Percentiles rank a stretch among this genome's conserved stretches.
phyloP scores from a whole-genome alignment of 2,888 invertebrate species.

The Schizotus pectinicornis region DNA sequence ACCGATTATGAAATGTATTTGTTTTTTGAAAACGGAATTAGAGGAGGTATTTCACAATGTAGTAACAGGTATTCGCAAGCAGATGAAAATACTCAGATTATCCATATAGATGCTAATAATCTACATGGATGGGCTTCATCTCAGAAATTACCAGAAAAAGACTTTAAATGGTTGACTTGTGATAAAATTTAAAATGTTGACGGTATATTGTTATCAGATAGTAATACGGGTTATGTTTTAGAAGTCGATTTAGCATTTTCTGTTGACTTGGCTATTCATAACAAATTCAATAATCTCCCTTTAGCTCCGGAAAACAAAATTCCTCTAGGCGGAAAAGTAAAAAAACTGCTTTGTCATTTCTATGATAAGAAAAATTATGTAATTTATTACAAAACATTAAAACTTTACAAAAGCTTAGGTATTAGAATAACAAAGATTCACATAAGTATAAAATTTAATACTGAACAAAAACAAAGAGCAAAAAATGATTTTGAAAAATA shows the following conservation, averaged over 20 bases:
- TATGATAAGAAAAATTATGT: constrained; percentile 23
- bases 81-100: constrained; percentile 22
- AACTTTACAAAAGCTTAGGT: constrained; percentile 26
- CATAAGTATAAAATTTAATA: constrained; percentile 30
- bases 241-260: constrained; percentile 28
- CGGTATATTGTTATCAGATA: constrained; percentile 24
- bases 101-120: constrained; percentile 28
- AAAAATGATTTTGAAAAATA: constrained; percentile 17
- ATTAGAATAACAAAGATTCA: constrained; percentile 24
- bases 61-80: constrained; percentile 22
- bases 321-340: constrained; percentile 24
- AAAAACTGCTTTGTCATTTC: constrained; percentile 26
- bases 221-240: constrained; percentile 27
- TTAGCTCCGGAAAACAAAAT: constrained; percentile 25
- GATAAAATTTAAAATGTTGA: constrained; percentile 21
- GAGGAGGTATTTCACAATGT: constrained; percentile 20
- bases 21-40: constrained; percentile 23
- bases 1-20: constrained; percentile 26
- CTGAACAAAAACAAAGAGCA: constrained; percentile 27
- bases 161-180: constrained; percentile 23
- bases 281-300: constrained; percentile 25
- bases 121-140: constrained; percentile 29
- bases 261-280: constrained; percentile 27
- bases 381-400: constrained; percentile 24
- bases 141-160: constrained; percentile 20